Percentiles rank a stretch among this genome's conserved stretches.
phyloP scores from a whole-genome alignment of 2,797 vertebrate genomes.

The Takifugu ocellatus region DNA sequence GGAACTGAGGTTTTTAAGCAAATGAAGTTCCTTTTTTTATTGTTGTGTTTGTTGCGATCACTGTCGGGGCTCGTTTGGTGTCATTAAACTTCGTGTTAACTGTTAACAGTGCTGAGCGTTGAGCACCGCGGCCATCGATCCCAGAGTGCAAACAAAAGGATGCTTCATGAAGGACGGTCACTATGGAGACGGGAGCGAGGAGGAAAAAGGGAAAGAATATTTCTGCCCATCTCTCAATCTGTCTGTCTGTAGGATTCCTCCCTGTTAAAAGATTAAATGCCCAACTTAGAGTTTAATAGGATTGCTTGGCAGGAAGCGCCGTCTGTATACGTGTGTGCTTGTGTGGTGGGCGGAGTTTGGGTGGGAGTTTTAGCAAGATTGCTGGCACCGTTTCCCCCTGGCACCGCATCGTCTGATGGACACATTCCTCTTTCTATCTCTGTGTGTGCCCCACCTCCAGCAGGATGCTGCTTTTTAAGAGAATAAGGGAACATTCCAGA shows the following conservation, averaged over 20 bases:
- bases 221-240: conserved; percentile 29
- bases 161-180: conserved; percentile 27
- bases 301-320: conserved; percentile 61
- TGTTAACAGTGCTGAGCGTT: not conserved
- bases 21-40: too few species aligned
- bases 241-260: conserved; percentile 27
- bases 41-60: too few species aligned
- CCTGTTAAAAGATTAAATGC: conserved; percentile 63
- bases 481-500: conserved; percentile 15
- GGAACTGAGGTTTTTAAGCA: not conserved
- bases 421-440: conserved; percentile 24
- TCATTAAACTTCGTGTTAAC: not conserved
- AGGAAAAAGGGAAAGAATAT: conserved; percentile 25
- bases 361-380: conserved; percentile 61
- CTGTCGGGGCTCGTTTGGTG: not conserved
- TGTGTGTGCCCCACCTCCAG: conserved; percentile 10
- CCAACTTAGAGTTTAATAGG: conserved; percentile 64
- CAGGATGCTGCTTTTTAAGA: conserved; percentile 21
- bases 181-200: conserved; percentile 18
- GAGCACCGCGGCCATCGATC: conserved; percentile 1
- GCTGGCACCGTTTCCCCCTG: conserved; percentile 48
- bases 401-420: conserved; percentile 44
- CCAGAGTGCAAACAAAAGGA: conserved; percentile 13
- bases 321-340: conserved; percentile 21
- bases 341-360: conserved; percentile 39